Conservation (phyloP, 2,797 vertebrate genomes). For the Sebastes vulpes region DNA sequence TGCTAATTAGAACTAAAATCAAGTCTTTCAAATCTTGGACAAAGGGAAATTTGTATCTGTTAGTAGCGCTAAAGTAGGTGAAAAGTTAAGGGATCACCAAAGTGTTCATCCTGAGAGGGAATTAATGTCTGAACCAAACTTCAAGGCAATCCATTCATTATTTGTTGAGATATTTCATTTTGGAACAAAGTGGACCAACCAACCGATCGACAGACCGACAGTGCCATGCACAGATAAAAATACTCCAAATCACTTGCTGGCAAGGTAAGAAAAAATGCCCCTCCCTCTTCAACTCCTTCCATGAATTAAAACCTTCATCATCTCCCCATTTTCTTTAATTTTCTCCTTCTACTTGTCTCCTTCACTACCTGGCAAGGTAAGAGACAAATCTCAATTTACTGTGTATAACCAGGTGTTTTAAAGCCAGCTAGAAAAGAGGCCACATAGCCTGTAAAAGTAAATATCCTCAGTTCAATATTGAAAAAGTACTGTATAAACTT, state of each 20-base stretch:
- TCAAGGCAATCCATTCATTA: neutral
- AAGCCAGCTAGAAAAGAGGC: neutral
- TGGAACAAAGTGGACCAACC: neutral
- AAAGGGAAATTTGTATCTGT: no score
- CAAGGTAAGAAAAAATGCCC: constrained; percentile 4
- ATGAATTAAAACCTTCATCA: constrained; percentile 47
- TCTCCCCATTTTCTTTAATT: constrained; percentile 3
- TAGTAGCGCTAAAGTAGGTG: no score
- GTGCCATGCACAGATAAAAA: neutral
- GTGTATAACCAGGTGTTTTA: constrained; percentile 1
- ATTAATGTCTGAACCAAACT: neutral
- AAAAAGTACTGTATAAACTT: constrained; percentile 34
- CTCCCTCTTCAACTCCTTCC: neutral
- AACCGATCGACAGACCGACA: neutral
- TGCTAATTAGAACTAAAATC: no score
- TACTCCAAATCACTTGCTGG: neutral
- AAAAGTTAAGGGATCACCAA: neutral
- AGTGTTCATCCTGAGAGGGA: neutral
- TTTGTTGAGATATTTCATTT: neutral
- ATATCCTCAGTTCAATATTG: neutral
- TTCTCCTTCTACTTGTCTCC: constrained; percentile 11
- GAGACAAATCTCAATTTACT: neutral
- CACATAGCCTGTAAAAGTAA: neutral
- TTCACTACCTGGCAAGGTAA: neutral
- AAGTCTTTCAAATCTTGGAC: no score